phyloP scores from a whole-genome alignment of 2,888 invertebrate genomes.

The Temnothorax rugatulus region DNA sequence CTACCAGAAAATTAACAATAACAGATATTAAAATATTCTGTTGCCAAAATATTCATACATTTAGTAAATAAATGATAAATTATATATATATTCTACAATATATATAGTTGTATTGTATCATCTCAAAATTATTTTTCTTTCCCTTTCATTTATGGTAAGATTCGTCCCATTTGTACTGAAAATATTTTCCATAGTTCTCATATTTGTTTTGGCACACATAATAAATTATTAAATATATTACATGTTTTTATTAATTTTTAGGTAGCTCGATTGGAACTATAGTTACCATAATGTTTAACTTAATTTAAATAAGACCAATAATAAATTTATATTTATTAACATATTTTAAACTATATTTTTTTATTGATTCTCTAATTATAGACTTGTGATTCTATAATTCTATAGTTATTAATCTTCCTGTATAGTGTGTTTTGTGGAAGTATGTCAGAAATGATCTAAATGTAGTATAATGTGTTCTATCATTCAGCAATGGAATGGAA shows the following conservation, averaged over 20 bases:
- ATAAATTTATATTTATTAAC: background rate
- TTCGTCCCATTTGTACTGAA: slow-evolving; percentile 10
- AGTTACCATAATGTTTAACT: background rate
- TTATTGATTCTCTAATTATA: background rate
- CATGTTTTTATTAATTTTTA: slow-evolving; percentile 38
- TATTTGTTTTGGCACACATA: slow-evolving; percentile 42
- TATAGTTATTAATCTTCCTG: slow-evolving; percentile 12
- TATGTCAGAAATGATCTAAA: slow-evolving; percentile 17
- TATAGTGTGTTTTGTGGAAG: background rate
- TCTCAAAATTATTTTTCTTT: slow-evolving; percentile 35
- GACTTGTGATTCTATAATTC: background rate
- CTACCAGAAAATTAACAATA: slow-evolving; percentile 45
- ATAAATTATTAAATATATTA: slow-evolving; percentile 29
- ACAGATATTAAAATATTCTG: slow-evolving; percentile 20
- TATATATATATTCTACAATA: background rate
- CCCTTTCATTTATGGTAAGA: background rate
- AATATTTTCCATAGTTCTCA: slow-evolving; percentile 27
- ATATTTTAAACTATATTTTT: slow-evolving; percentile 11
- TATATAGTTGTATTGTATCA: background rate
- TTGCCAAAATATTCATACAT: slow-evolving; percentile 6
- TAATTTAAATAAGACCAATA: background rate
- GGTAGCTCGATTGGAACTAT: slow-evolving; percentile 13
- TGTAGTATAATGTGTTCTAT: slow-evolving; percentile 5
- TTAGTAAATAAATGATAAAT: background rate
- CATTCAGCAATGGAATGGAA: slow-evolving; percentile 6